Evolutionary conservation across 2,888 invertebrate genomes (phyloP).

Genomic region (Stictocephala bisonia): DNA sequence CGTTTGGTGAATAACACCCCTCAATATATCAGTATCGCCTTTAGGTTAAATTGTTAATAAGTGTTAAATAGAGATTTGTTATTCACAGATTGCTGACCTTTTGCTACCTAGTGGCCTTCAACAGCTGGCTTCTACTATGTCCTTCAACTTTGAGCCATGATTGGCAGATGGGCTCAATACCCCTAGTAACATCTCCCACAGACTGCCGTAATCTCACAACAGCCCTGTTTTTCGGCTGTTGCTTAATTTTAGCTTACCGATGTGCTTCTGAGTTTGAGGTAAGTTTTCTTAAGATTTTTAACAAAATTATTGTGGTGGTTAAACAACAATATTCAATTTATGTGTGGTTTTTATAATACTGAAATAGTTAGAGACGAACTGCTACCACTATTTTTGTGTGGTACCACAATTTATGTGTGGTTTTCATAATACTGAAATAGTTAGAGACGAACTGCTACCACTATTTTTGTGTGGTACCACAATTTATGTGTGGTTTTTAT

Average conservation of each 20-base stretch:
- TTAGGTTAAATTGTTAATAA: too few relatives aligned
- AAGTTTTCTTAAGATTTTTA: conserved; percentile 58
- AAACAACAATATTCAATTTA: not conserved
- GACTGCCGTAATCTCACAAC: conserved; percentile 81
- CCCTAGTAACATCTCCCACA: conserved; percentile 76
- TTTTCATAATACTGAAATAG: too few relatives aligned
- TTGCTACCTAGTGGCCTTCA: conserved; percentile 84
- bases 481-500: too few relatives aligned
- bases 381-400: too few relatives aligned
- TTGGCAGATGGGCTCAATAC: conserved; percentile 91
- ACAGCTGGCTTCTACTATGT: conserved; percentile 85
- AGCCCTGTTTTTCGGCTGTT: conserved; percentile 73
- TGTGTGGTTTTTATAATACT: not conserved
- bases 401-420: too few relatives aligned
- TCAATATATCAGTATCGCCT: too few relatives aligned
- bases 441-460: too few relatives aligned
- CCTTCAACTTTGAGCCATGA: conserved; percentile 85
- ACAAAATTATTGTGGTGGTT: not conserved
- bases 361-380: too few relatives aligned
- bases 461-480: too few relatives aligned
- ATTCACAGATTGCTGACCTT: too few relatives aligned
- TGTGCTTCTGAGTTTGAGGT: conserved; percentile 77
- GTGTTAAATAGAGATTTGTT: too few relatives aligned
- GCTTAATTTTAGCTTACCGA: conserved; percentile 72
- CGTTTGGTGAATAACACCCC: too few relatives aligned